phyloP scores from a whole-genome alignment of 2,797 vertebrate species.

The Rachycentron canadum region DNA sequence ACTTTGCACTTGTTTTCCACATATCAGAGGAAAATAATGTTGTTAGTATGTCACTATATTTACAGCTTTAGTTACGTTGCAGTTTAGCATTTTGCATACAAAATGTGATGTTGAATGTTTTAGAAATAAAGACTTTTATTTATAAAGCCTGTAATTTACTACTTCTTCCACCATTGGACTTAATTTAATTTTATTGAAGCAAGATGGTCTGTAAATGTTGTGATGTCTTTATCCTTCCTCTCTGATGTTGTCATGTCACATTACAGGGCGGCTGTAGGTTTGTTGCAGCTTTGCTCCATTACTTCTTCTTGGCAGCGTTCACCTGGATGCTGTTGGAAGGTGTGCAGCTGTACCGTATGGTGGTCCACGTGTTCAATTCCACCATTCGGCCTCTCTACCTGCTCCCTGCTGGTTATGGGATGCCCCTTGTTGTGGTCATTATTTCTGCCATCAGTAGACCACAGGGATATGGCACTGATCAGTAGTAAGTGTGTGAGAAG shows the following conservation, averaged over 20 bases:
- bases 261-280: conserved; percentile 86
- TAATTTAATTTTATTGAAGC: not conserved
- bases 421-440: conserved; percentile 83
- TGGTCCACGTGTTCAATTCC: conserved; percentile 90
- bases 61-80: not conserved
- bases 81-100: not conserved
- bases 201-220: not conserved
- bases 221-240: not conserved
- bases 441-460: conserved; percentile 80
- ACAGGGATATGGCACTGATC: conserved; percentile 80
- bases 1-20: too few species aligned
- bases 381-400: conserved; percentile 82
- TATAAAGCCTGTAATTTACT: not conserved
- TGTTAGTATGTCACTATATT: too few species aligned
- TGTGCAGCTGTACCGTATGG: conserved; percentile 90
- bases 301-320: conserved; percentile 89
- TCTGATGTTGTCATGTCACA: not conserved
- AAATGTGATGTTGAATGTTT: conserved; percentile 1
- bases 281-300: conserved; percentile 88
- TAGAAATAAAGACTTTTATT: not conserved
- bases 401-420: conserved; percentile 84
- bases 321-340: conserved; percentile 93
- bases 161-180: not conserved
- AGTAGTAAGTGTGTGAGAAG: conserved; percentile 82
- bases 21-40: too few species aligned